Conservation (phyloP, 2,888 invertebrate genomes). For the Papilio gigon region DNA sequence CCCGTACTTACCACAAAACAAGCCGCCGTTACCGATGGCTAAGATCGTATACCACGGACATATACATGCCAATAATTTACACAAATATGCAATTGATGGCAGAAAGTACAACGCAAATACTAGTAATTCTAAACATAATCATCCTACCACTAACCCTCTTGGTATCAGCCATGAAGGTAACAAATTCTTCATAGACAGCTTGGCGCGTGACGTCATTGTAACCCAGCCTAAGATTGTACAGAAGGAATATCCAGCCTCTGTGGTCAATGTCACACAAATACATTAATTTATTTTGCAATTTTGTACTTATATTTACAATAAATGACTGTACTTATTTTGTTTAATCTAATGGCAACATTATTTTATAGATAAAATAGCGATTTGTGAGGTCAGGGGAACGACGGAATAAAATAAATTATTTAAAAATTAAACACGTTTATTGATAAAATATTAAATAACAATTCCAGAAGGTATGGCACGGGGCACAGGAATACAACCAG, state of each 20-base stretch:
- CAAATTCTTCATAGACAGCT: conserved; percentile 45
- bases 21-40: conserved; percentile 38
- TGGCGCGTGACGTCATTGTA: conserved; percentile 28
- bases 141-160: not conserved
- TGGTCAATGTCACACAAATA: conserved; percentile 15
- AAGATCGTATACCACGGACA: conserved; percentile 44
- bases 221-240: conserved; percentile 8
- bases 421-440: conserved; percentile 59
- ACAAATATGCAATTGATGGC: conserved; percentile 30
- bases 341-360: not conserved
- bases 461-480: conserved; percentile 62
- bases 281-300: conserved; percentile 19
- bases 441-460: conserved; percentile 61
- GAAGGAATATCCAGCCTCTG: conserved; percentile 10
- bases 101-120: conserved; percentile 37
- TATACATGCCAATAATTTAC: conserved; percentile 41
- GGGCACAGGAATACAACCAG: conserved; percentile 42
- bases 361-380: not conserved
- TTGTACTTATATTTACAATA: conserved; percentile 23
- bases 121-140: conserved; percentile 23
- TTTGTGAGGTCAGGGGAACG: not conserved
- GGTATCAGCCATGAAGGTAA: conserved; percentile 30
- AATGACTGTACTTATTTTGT: not conserved
- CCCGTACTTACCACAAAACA: conserved; percentile 36
- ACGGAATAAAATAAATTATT: conserved; percentile 48